A percentile compares a stretch with the other conserved stretches of the same genome.
Conservation (phyloP, 1,140 invertebrate species). For the Mya arenaria region DNA sequence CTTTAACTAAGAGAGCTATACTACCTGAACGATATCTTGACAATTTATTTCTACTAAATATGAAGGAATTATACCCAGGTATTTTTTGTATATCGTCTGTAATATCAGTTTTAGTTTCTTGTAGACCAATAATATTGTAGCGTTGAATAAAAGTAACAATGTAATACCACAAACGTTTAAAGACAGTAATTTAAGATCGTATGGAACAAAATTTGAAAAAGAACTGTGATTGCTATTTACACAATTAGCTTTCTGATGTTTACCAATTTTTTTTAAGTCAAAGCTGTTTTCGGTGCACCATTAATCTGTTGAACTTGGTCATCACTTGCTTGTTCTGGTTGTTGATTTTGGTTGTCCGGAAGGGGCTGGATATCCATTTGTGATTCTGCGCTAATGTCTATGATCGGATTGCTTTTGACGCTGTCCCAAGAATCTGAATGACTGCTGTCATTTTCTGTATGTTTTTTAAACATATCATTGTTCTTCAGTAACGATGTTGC, state of each 20-base stretch:
- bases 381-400: background rate
- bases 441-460: background rate
- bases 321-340: background rate
- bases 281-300: background rate
- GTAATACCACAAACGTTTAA: conserved; percentile 48
- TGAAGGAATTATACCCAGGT: background rate
- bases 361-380: background rate
- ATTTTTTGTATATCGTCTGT: background rate
- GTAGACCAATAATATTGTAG: conserved; percentile 33
- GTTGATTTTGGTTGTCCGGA: background rate
- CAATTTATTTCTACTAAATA: conserved; percentile 13
- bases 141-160: conserved; percentile 6
- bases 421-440: background rate
- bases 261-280: background rate
- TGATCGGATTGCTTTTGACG: background rate
- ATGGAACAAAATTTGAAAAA: background rate
- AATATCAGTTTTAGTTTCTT: conserved; percentile 41
- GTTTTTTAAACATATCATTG: background rate
- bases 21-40: conserved; percentile 28
- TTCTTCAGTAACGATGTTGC: background rate
- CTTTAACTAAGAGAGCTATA: conserved; percentile 18
- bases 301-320: background rate
- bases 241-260: background rate
- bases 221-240: background rate
- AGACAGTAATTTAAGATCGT: conserved; percentile 31